These are phyloP conservation scores for Plectrocnemia conspersa DNA, from an alignment of 1,140 invertebrate species.

Conservation along the genomic window DNA sequence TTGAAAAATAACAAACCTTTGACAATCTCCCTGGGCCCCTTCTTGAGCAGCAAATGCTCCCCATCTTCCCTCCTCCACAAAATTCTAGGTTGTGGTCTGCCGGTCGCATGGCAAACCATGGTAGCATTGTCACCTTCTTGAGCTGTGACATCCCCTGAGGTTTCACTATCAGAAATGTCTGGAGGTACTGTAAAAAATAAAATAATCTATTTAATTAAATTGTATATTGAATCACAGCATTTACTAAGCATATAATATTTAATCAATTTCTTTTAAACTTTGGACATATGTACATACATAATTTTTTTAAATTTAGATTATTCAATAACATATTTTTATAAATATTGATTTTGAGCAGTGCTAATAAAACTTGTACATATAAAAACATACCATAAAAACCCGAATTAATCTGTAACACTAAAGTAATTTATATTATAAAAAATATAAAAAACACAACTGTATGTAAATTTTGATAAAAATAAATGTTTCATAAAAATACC, in stretches of 20 bases:
- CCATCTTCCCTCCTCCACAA: constrained; percentile 54
- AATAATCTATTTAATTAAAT: no score
- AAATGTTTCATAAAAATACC: no score
- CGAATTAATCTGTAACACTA: no score
- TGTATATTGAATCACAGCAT: no score
- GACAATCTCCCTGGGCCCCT: constrained; percentile 40
- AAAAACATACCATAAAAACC: no score
- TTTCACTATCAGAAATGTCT: constrained; percentile 57
- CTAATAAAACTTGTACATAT: no score
- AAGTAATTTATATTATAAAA: no score
- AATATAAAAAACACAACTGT: no score
- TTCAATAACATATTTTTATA: neutral
- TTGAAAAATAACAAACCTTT: no score
- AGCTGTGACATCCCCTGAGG: constrained; percentile 59
- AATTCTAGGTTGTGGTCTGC: constrained; percentile 55
- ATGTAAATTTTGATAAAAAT: no score
- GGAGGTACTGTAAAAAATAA: constrained; percentile 55
- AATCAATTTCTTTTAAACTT: neutral
- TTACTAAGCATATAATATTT: no score
- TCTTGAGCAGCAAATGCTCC: constrained; percentile 42
- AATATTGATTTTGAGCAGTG: no score
- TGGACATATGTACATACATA: neutral
- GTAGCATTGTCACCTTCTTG: constrained; percentile 66
- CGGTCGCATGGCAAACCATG: constrained; percentile 60
- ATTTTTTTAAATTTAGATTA: neutral